These are phyloP conservation scores for Rattus norvegicus DNA, from an alignment of 2,113 vertebrate genomes.

Conservation along the genomic window DNA sequence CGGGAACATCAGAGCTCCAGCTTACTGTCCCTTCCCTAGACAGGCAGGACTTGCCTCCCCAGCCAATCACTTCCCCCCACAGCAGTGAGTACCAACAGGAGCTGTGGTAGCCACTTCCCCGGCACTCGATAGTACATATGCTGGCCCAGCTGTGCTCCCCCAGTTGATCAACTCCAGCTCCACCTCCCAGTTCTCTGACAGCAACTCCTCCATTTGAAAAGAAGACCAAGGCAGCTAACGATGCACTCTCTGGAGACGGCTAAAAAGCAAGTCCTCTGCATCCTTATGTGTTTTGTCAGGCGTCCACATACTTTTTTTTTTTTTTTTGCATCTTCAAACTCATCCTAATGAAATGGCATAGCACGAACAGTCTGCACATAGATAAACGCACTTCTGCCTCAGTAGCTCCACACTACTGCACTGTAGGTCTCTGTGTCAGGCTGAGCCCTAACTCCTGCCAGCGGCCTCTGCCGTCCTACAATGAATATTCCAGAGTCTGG, in stretches of 20 bases:
- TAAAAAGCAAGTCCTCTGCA: background rate
- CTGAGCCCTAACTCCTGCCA: background rate
- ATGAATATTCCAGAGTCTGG: background rate
- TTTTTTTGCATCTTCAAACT: background rate
- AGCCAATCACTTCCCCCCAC: background rate
- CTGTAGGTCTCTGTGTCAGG: background rate
- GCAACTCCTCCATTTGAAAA: background rate
- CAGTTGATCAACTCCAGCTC: background rate
- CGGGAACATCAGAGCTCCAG: background rate
- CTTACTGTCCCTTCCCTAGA: background rate
- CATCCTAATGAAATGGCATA: background rate
- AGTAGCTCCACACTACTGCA: too few relatives aligned
- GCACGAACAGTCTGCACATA: background rate
- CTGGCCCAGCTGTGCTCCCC: background rate
- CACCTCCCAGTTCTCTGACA: background rate
- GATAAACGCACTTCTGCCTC: background rate
- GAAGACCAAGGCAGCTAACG: background rate
- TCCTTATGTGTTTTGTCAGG: background rate
- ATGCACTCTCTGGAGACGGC: background rate
- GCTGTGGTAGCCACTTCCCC: background rate
- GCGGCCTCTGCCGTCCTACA: background rate
- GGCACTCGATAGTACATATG: too few relatives aligned
- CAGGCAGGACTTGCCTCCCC: background rate
- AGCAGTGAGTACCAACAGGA: background rate
- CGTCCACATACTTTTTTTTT: background rate